These are phyloP conservation scores for Falco peregrinus DNA, from an alignment of 2,797 vertebrate genomes.

Conservation along the genomic window DNA sequence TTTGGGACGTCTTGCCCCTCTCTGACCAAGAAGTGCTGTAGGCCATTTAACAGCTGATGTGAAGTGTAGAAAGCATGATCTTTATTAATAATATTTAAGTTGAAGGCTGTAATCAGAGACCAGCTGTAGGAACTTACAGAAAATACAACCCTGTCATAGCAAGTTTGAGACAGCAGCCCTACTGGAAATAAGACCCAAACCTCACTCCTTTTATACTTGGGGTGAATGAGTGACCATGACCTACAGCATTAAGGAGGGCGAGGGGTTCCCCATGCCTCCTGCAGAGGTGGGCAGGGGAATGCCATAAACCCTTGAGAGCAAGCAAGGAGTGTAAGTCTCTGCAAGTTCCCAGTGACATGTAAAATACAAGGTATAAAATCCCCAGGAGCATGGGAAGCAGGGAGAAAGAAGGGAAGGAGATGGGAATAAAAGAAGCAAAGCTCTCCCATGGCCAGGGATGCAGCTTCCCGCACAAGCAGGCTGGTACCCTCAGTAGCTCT, in stretches of 20 bases:
- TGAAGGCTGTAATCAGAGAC: neutral
- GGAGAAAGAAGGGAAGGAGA: neutral
- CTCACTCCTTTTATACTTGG: neutral
- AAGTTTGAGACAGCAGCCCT: neutral
- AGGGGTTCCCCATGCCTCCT: fast-evolving
- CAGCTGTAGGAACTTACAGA: neutral
- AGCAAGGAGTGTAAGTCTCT: neutral
- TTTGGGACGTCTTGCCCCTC: neutral
- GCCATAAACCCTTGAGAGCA: neutral
- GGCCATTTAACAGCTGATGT: neutral
- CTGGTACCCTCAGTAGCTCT: neutral
- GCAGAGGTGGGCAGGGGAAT: neutral
- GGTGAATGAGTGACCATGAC: fast-evolving
- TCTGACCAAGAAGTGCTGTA: neutral
- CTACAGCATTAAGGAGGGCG: fast-evolving
- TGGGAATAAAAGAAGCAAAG: neutral
- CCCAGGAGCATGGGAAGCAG: neutral
- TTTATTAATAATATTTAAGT: slow-evolving; percentile 11
- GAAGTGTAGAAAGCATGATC: neutral
- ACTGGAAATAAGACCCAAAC: neutral
- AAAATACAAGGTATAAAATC: neutral
- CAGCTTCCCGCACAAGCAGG: fast-evolving
- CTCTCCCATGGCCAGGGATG: neutral
- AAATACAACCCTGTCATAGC: neutral
- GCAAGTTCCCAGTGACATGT: neutral